Conservation (phyloP, 2,797 vertebrate species). For the Cyclopterus lumpus region DNA sequence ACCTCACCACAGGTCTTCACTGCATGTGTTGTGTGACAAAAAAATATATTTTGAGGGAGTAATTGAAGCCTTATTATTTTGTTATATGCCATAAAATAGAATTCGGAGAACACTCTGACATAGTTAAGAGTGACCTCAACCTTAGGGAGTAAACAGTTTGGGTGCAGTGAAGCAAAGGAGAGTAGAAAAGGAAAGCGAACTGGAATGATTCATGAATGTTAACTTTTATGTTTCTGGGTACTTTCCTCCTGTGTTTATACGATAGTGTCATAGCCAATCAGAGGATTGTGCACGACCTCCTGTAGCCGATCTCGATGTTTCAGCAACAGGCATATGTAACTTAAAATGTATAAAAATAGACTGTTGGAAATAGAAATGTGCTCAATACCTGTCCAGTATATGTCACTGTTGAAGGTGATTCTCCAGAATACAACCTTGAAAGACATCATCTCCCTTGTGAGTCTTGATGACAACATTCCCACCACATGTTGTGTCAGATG, state of each 20-base stretch:
- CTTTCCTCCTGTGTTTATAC: background rate
- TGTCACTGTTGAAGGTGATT: background rate
- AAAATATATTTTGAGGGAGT: background rate
- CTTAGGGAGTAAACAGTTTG: background rate
- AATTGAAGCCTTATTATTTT: background rate
- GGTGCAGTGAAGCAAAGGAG: background rate
- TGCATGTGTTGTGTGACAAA: background rate
- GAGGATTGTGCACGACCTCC: background rate
- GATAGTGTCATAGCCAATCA: background rate
- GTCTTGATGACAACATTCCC: background rate
- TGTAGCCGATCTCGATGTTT: background rate
- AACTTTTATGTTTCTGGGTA: background rate
- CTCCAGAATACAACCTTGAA: background rate
- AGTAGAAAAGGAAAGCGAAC: background rate
- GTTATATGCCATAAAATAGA: background rate
- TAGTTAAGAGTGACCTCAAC: background rate
- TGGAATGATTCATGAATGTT: background rate
- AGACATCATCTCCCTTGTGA: background rate
- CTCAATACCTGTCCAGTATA: background rate
- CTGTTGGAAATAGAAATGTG: background rate
- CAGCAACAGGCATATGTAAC: background rate
- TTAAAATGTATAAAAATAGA: background rate
- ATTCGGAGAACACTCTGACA: background rate
- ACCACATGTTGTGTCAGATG: background rate
- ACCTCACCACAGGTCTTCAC: constrained; percentile 3